Evolutionary conservation across 2,113 vertebrate genomes (phyloP), one percentile per base, ranked within the genome.

Genomic region (Prochilodus magdalenae): DNA sequence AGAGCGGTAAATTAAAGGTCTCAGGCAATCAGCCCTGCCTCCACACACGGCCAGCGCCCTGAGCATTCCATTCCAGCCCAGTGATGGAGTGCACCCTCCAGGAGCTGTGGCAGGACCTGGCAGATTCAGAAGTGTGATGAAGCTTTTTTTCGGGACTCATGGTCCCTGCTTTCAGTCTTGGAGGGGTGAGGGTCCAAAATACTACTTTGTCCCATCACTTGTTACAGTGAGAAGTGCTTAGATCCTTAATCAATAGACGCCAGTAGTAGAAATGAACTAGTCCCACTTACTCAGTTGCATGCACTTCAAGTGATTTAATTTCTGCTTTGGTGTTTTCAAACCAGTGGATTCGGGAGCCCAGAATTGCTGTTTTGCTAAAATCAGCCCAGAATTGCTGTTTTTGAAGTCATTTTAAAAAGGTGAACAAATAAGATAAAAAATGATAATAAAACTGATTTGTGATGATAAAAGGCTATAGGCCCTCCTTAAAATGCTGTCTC

Each of bases 1-100:
- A 63, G 73, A 88, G 84, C 72, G 83, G 86, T 84, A 90, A 90
- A 92, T 90, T 91, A 86, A 90, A 87, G 85, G 86, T 83, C 86
- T 83, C 85, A 89, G 89, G 88, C 88, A 89, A 91, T 91, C 86
- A 88, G 83, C 53, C 66, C 79, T 57, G 78, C 67, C 65, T 82
- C 79, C 69, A 85, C 66, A 69, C 82, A 87, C 76, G 18, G 81
- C 83, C 84, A 83, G 75, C 65, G 75, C 86, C 75, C 87, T 89
- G 80, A 53, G 82, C 80, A 87, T 89, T 85, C 87, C 85, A 86
- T 81, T 78, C 70, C 84, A 53, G 77, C 73, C 73, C 30, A 36
- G 63, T 79, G 83, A 89, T 88, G 81, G 84, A 86, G 79, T 81
- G 72, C 66, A 83, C 72, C 72, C 79, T 84, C 79, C 83, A 77